Conservation (phyloP, 1,140 invertebrate genomes). For the Trichomalopsis sarcophagae region DNA sequence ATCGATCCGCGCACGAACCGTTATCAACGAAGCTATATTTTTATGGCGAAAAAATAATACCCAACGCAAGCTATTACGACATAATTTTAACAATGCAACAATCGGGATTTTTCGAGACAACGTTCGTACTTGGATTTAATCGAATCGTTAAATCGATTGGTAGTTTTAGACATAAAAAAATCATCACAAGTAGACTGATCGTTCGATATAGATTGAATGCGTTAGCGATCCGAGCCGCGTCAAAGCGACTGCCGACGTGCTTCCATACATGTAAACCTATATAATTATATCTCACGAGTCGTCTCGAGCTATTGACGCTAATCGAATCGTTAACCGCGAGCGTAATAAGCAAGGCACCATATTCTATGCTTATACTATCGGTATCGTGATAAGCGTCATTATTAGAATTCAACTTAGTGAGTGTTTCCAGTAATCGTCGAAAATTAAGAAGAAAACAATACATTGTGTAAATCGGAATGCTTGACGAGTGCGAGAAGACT, state of each 20-base stretch:
- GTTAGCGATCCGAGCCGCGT: constrained; percentile 30
- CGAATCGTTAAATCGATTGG: constrained; percentile 52
- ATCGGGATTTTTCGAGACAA: neutral
- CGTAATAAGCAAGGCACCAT: neutral
- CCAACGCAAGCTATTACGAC: too few species aligned
- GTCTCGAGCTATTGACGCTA: neutral
- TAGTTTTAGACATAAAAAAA: constrained; percentile 30
- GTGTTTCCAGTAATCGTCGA: constrained; percentile 42
- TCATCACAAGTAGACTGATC: constrained; percentile 50
- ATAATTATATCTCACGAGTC: neutral
- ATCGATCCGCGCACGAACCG: neutral
- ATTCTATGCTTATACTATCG: constrained; percentile 4
- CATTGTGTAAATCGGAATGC: too few species aligned
- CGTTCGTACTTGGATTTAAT: constrained; percentile 44
- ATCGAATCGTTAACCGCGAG: constrained; percentile 35
- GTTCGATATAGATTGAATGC: constrained; percentile 51
- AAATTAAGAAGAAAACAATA: neutral
- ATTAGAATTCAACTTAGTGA: constrained; percentile 34
- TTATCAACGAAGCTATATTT: neutral
- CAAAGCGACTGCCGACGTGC: constrained; percentile 6
- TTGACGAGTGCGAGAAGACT: neutral
- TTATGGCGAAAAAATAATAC: neutral
- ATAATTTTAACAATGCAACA: neutral
- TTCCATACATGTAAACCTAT: neutral
- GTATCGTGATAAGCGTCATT: constrained; percentile 18